Conservation (phyloP, 2,113 vertebrate genomes). For the Cochlearius cochlearius region DNA sequence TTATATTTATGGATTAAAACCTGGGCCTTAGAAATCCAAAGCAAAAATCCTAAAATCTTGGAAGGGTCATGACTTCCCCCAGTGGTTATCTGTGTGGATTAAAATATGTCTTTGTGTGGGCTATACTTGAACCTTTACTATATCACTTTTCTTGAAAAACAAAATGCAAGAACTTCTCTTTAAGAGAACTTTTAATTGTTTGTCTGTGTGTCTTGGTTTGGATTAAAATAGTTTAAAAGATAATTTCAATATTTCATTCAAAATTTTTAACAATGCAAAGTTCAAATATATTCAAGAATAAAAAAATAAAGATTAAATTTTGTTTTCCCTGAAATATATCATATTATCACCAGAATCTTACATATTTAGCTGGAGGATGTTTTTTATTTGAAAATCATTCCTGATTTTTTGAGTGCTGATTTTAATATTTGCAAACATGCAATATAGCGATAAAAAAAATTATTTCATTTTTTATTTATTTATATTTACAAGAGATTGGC, state of each 20-base stretch:
- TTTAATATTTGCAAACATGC: neutral
- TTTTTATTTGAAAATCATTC: neutral
- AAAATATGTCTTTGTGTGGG: neutral
- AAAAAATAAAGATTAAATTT: neutral
- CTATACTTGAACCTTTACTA: neutral
- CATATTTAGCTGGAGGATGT: neutral
- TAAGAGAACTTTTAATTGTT: neutral
- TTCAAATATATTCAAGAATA: neutral
- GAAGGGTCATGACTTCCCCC: neutral
- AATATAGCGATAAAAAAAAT: neutral
- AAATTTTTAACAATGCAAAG: neutral
- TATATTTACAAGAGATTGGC: neutral
- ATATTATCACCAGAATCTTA: neutral
- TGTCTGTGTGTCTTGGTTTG: neutral
- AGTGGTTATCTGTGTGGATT: neutral
- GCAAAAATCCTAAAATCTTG: neutral
- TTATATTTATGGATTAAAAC: neutral
- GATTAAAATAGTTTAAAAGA: neutral
- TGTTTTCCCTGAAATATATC: neutral
- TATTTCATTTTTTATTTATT: neutral
- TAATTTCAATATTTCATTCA: neutral
- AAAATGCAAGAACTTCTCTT: neutral
- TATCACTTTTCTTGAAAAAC: neutral
- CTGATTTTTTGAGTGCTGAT: neutral
- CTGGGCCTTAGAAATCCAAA: neutral